Percentiles rank a stretch among this genome's conserved stretches.
Conservation (phyloP, 1,140 invertebrate genomes). For the Drosophila subpulchrella region DNA sequence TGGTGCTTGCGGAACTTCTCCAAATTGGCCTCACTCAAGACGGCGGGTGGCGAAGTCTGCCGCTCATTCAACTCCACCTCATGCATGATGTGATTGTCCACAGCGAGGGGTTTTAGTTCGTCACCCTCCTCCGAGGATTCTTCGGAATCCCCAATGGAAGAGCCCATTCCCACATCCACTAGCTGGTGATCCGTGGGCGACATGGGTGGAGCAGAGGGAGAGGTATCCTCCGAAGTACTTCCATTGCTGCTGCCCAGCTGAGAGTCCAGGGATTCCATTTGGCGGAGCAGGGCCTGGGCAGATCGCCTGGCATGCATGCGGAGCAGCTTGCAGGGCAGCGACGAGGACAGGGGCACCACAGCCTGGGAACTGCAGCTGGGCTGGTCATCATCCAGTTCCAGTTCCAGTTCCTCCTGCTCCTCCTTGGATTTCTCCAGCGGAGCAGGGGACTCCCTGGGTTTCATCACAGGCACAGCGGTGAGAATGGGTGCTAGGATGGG, state of each 20-base stretch:
- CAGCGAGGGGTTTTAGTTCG: slow-evolving; percentile 78
- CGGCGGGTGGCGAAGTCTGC: slow-evolving; percentile 42
- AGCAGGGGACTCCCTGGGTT: slow-evolving; percentile 4
- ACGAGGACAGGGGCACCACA: slow-evolving; percentile 74
- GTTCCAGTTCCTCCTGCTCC: too few species aligned
- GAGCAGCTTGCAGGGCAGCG: slow-evolving; percentile 73
- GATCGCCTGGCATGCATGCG: slow-evolving; percentile 74
- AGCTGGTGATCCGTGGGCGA: slow-evolving; percentile 64
- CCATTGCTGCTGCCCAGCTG: slow-evolving; percentile 73
- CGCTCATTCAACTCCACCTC: slow-evolving; percentile 49
- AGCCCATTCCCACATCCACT: slow-evolving; percentile 79
- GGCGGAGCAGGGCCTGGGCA: slow-evolving; percentile 70
- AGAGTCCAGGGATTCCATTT: slow-evolving; percentile 70
- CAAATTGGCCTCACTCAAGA: slow-evolving; percentile 76
- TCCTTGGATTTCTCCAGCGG: neutral
- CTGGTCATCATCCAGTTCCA: slow-evolving; percentile 31
- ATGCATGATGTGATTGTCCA: slow-evolving; percentile 78
- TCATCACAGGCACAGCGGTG: slow-evolving; percentile 67
- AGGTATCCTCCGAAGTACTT: slow-evolving; percentile 37
- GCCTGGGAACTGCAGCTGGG: slow-evolving; percentile 71
- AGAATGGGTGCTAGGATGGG: slow-evolving; percentile 39
- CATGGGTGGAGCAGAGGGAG: slow-evolving; percentile 65
- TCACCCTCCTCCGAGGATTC: slow-evolving; percentile 80
- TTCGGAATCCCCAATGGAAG: slow-evolving; percentile 77
- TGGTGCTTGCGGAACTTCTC: slow-evolving; percentile 77